These are phyloP conservation scores for Notolepis coatsorum DNA, from an alignment of 2,797 vertebrate genomes.

Conservation along the genomic window DNA sequence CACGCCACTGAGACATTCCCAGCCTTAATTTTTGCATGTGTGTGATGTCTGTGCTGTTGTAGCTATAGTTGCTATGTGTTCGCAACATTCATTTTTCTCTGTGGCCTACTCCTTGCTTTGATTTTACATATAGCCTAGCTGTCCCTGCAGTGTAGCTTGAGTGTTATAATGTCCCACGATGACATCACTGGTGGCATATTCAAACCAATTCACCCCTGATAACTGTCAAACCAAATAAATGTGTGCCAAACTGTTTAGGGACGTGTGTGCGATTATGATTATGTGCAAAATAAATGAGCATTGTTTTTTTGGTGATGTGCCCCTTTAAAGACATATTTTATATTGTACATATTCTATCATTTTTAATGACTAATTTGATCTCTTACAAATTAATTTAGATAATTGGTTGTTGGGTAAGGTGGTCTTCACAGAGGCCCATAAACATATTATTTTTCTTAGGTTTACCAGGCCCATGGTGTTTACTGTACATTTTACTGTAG, in stretches of 20 bases:
- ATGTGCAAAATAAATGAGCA: no score
- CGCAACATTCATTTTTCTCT: neutral
- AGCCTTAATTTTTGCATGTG: neutral
- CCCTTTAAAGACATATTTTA: neutral
- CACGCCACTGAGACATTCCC: neutral
- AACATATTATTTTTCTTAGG: neutral
- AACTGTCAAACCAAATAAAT: no score
- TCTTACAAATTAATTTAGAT: neutral
- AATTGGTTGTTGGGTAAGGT: constrained; percentile 1
- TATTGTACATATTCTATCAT: neutral
- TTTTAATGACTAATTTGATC: neutral
- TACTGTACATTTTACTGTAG: neutral
- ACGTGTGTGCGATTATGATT: no score
- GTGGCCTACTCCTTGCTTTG: neutral
- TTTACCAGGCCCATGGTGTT: neutral
- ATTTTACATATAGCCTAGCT: no score
- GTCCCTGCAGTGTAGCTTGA: no score
- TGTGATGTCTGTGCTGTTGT: constrained; percentile 1
- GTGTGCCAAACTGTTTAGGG: no score
- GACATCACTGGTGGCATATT: no score
- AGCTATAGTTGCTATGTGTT: no score
- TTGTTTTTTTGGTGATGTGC: constrained; percentile 6
- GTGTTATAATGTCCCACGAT: no score
- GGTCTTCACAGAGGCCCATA: neutral
- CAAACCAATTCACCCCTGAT: no score